These are phyloP conservation scores for Epistrophe grossulariae DNA, from an alignment of 2,888 invertebrate genomes.

Conservation along the genomic window DNA sequence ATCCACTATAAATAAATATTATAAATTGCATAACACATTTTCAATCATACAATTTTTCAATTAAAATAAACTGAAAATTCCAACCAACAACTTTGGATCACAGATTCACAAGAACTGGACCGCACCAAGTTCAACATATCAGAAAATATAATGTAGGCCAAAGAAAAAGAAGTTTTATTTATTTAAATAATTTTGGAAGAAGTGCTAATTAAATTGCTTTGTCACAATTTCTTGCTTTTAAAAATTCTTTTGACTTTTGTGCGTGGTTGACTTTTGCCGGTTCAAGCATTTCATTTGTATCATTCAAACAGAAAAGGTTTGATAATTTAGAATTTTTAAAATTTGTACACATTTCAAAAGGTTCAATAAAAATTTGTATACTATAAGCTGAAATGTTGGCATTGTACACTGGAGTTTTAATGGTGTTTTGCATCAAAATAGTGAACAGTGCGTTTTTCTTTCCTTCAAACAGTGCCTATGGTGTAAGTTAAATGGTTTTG, in stretches of 20 bases:
- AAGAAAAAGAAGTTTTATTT: conserved; percentile 53
- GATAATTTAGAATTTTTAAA: neutral
- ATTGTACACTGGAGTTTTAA: neutral
- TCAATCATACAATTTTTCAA: neutral
- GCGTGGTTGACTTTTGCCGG: neutral
- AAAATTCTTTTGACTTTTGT: conserved; percentile 13
- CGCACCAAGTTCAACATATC: neutral
- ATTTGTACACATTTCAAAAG: neutral
- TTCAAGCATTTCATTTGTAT: conserved; percentile 33
- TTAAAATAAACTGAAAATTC: neutral
- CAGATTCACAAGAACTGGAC: neutral
- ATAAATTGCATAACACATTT: conserved; percentile 2
- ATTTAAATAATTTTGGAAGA: conserved; percentile 32
- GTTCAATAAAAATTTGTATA: neutral
- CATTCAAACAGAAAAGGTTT: conserved; percentile 18
- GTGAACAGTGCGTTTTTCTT: conserved; percentile 78
- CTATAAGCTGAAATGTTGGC: conserved; percentile 9
- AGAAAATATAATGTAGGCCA: conserved; percentile 37
- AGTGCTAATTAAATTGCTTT: conserved; percentile 52
- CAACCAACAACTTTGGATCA: neutral
- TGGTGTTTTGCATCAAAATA: conserved; percentile 1
- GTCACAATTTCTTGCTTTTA: neutral
- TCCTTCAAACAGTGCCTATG: conserved; percentile 81
- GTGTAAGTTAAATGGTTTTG: conserved; percentile 78
- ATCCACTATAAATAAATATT: neutral